Evolutionary conservation across 2,888 invertebrate species (phyloP).

Genomic region (Tridacna crocea): DNA sequence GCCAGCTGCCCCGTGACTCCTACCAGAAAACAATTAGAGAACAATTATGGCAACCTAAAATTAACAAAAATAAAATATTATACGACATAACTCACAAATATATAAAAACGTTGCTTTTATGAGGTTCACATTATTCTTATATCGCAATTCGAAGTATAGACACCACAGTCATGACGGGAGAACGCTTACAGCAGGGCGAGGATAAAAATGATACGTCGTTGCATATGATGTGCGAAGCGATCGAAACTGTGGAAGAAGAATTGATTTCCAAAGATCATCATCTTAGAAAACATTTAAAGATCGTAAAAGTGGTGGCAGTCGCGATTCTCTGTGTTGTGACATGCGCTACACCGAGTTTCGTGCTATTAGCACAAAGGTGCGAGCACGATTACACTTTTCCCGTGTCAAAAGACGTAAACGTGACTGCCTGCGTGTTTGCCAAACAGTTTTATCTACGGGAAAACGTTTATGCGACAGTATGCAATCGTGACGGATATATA

Average conservation of each 20-base stretch:
- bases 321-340: neutral
- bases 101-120: too few species aligned
- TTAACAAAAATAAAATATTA: too few species aligned
- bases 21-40: too few species aligned
- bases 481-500: conserved; percentile 22
- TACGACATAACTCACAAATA: too few species aligned
- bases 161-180: too few species aligned
- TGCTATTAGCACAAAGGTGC: neutral
- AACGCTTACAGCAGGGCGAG: too few species aligned
- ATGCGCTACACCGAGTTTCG: neutral
- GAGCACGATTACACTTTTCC: neutral
- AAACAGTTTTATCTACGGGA: conserved; percentile 27
- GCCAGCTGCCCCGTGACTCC: too few species aligned
- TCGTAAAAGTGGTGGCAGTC: neutral
- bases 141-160: too few species aligned
- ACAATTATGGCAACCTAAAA: too few species aligned
- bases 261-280: neutral
- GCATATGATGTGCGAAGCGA: conserved; percentile 8
- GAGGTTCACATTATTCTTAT: too few species aligned
- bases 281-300: neutral
- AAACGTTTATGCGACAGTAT: conserved; percentile 28
- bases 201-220: neutral
- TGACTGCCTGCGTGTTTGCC: conserved; percentile 10
- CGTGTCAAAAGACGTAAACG: neutral
- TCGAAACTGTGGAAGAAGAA: neutral